These are phyloP conservation scores for Papilio machaon DNA, from an alignment of 1,140 invertebrate genomes.

Conservation along the genomic window DNA sequence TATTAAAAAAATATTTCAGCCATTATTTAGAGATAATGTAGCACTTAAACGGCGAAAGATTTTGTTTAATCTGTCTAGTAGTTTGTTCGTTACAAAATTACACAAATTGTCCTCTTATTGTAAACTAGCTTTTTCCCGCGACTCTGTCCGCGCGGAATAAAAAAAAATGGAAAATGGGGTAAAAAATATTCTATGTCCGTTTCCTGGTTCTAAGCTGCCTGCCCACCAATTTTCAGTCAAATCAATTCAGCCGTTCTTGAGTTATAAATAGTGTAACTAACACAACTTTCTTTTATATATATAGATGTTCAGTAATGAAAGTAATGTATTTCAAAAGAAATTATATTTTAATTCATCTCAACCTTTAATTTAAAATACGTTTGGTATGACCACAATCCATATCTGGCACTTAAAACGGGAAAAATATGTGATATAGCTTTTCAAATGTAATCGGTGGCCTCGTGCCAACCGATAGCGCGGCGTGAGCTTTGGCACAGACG, in stretches of 20 bases:
- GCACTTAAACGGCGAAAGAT: too few species aligned
- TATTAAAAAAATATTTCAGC: too few species aligned
- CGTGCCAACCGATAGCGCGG: constrained; percentile 23
- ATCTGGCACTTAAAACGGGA: constrained; percentile 10
- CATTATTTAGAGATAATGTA: background rate
- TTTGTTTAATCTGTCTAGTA: too few species aligned
- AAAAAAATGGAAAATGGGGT: too few species aligned
- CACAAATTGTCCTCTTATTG: background rate
- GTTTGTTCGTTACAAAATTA: background rate
- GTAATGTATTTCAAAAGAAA: background rate
- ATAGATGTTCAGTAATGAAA: background rate
- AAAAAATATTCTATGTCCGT: too few species aligned
- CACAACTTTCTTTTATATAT: too few species aligned
- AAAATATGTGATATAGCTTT: constrained; percentile 26
- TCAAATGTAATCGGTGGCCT: constrained; percentile 32
- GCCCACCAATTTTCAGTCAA: too few species aligned
- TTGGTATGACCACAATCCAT: background rate
- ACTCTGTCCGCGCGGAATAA: too few species aligned
- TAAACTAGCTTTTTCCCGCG: too few species aligned
- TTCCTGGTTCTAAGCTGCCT: too few species aligned
- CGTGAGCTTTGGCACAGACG: constrained; percentile 8
- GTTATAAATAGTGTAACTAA: too few species aligned
- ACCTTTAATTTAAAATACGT: background rate
- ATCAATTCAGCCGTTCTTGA: too few species aligned
- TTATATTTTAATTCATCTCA: background rate